Base-by-base conservation (phyloP, 2,888 invertebrate species). In the Cabera pusaria region DNA sequence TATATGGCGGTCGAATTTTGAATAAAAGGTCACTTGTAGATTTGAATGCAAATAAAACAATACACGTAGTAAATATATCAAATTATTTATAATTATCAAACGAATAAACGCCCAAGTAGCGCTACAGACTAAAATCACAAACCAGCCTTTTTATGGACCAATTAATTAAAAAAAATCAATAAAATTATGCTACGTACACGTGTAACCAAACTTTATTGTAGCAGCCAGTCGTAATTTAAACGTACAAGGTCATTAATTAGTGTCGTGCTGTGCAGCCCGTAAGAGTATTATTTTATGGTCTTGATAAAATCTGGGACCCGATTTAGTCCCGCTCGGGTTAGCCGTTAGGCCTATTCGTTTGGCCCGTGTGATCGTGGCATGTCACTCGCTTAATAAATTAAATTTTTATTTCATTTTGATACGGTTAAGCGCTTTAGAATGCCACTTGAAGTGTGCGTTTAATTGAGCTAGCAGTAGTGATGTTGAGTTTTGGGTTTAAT, bases 241-340 rank as follows among this genome's bases (percentile, higher is more conserved):
- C 28, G 63, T n/a, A 73, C 73, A 71, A 46, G 70, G 61, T 57
- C 77, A 84, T 86, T 85, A 86, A 86, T 86, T 86, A 83, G 56
- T 62, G 71, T 63, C 83, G 76, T 59, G 67, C 59, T 45, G 72
- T 59, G 50, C 56, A 40, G 57, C 46, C 61, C 65, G 59, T 76
- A 72, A 78, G 75, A 64, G 68, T 63, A 70, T 65, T 61, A 61
- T 72, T 82, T 82, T 80, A 82, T 68, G 68, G 50, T 29, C 31
- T 31, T 40, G 79, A 81, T 82, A 75, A 64, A 56, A 81, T 82
- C 78, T 41, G 51, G 43, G 41, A 7, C 34, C 11, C 35, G 46
- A 46, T 50, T 46, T 47, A 45, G 44, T 28, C 7, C n/a, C n/a
- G n/a, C n/a, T n/a, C n/a, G n/a, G n/a, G n/a, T n/a, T n/a, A n/a